Evolutionary conservation across 2,113 vertebrate species (phyloP).

Genomic region (Silurus meridionalis): DNA sequence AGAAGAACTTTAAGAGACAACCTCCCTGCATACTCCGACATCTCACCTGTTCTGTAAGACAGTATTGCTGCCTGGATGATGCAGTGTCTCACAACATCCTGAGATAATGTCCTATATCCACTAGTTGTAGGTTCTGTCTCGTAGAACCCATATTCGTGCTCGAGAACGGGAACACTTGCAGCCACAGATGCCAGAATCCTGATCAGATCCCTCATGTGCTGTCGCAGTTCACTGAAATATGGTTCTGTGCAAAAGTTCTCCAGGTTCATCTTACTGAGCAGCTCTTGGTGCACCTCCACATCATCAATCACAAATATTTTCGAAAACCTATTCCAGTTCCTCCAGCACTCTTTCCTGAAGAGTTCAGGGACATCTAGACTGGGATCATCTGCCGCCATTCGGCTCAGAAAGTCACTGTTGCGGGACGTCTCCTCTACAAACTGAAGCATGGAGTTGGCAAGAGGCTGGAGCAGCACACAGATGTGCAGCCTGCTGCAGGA

Average conservation of each 20-base stretch:
- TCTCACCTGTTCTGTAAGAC: constrained; percentile 88
- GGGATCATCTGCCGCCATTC: constrained; percentile 69
- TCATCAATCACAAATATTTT: constrained; percentile 77
- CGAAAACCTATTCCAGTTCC: constrained; percentile 79
- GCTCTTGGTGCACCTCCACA: constrained; percentile 76
- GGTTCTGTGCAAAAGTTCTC: constrained; percentile 89
- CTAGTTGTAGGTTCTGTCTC: constrained; percentile 55
- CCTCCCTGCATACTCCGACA: not conserved
- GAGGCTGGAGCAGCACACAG: constrained; percentile 83
- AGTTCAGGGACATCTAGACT: constrained; percentile 67
- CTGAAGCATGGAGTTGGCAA: constrained; percentile 80
- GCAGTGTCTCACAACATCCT: constrained; percentile 85
- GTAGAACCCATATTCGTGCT: constrained; percentile 82
- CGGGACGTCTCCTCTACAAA: constrained; percentile 85
- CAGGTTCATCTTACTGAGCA: constrained; percentile 83
- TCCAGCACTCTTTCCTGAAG: constrained; percentile 77
- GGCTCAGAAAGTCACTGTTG: constrained; percentile 85
- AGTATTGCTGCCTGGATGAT: constrained; percentile 87
- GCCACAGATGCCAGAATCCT: constrained; percentile 82
- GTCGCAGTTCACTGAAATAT: constrained; percentile 84
- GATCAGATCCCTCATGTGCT: constrained; percentile 89
- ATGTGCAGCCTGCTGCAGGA: constrained; percentile 88
- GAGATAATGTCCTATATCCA: constrained; percentile 63
- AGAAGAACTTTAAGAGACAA: not conserved
- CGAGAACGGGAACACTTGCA: constrained; percentile 79